Evolutionary conservation across 1,140 invertebrate genomes (phyloP).

Genomic region (Pseudomyrmex flavicornis): DNA sequence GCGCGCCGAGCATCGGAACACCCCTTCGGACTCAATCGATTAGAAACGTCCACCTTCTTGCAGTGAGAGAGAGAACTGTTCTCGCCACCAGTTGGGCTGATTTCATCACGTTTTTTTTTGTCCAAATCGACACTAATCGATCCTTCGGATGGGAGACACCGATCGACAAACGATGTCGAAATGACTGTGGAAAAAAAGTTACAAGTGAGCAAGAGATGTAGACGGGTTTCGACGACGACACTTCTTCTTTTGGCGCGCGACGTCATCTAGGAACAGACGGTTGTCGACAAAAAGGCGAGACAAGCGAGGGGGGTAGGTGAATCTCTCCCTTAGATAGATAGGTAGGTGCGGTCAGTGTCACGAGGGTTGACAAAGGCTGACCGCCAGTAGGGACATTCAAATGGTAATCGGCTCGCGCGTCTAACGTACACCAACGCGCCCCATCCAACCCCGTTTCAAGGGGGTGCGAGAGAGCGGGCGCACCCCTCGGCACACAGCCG

Average conservation of each 20-base stretch:
- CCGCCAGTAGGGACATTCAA: conserved; percentile 80
- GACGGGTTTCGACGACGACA: conserved; percentile 26
- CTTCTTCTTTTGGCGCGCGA: conserved; percentile 15
- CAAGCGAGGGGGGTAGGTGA: conserved; percentile 16
- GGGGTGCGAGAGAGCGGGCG: conserved; percentile 45
- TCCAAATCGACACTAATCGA: conserved; percentile 24
- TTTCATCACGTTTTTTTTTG: conserved; percentile 8
- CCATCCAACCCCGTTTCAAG: conserved; percentile 58
- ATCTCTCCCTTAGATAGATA: conserved; percentile 63
- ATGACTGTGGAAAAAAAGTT: conserved; percentile 20
- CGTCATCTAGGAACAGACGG: conserved; percentile 50
- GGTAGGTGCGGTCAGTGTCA: conserved; percentile 73
- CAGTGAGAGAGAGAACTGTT: conserved; percentile 13
- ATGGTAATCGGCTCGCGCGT: conserved; percentile 82
- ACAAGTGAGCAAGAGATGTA: conserved; percentile 17
- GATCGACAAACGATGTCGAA: conserved; percentile 5
- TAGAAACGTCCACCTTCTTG: conserved; percentile 43
- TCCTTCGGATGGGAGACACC: conserved; percentile 35
- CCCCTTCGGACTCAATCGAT: conserved; percentile 51
- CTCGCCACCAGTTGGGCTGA: background rate
- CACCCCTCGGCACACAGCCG: conserved; percentile 62
- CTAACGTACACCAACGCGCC: conserved; percentile 79
- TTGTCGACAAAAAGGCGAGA: conserved; percentile 46
- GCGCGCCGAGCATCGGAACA: conserved; percentile 32
- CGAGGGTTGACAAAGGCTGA: conserved; percentile 81